phyloP scores from a whole-genome alignment of 2,113 vertebrate genomes.

The Centropus unirufus region DNA sequence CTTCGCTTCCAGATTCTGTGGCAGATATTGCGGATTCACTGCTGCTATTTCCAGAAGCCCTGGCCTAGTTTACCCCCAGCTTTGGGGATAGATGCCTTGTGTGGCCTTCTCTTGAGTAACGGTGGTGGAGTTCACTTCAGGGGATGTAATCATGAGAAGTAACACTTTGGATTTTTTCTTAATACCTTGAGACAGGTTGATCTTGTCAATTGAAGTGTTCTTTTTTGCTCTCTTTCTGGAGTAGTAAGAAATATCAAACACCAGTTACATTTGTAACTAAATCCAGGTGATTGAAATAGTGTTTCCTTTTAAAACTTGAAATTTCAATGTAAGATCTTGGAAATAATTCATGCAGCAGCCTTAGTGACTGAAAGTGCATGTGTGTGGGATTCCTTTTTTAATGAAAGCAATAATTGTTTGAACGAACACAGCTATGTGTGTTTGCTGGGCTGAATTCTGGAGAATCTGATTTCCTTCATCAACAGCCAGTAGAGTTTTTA shows the following conservation, averaged over 20 bases:
- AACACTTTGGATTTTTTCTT: not conserved
- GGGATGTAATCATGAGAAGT: not conserved
- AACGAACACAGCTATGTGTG: not conserved
- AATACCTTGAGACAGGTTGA: not conserved
- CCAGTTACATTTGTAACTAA: not conserved
- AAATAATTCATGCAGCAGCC: not conserved
- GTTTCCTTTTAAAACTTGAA: not conserved
- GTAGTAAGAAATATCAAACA: not conserved
- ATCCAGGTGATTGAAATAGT: not conserved
- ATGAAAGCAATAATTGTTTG: not conserved
- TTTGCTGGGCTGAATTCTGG: not conserved
- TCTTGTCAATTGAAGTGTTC: not conserved
- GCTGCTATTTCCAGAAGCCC: slow-evolving; percentile 37
- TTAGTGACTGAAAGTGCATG: not conserved
- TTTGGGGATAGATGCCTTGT: slow-evolving; percentile 21
- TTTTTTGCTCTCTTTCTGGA: not conserved
- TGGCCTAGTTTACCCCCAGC: slow-evolving; percentile 41
- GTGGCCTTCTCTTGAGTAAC: slow-evolving; percentile 18
- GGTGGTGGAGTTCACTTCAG: slow-evolving; percentile 28
- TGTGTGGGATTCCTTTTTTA: not conserved
- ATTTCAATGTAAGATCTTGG: not conserved
- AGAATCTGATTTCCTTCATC: not conserved
- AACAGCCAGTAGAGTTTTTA: not conserved
- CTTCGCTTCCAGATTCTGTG: not conserved
- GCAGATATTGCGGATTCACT: not conserved